Base-by-base conservation (phyloP, 2,113 vertebrate genomes). In the Pituophis catenifer region DNA sequence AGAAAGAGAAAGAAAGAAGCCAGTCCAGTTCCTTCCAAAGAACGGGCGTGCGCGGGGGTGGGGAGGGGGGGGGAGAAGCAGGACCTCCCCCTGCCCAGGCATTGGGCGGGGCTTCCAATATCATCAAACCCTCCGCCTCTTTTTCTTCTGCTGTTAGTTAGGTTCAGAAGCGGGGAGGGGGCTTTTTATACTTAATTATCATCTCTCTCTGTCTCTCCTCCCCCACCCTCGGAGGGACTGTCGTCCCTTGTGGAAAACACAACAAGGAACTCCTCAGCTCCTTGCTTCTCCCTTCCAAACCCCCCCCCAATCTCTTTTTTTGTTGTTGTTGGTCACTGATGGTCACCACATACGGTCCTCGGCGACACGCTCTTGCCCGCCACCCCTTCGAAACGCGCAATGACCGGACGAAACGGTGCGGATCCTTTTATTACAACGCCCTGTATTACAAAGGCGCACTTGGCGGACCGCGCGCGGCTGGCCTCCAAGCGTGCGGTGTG, bases 21-120 rank as follows among this genome's bases (percentile, higher is more conserved):
- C 93, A 90, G 94, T 88, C 94, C 98, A 97, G 97, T 97, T 96
- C 97, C 97, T 98, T 97, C 96, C 96, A 97, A 97, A 97, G 98
- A 81, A 17, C 33, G 33, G 75, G 75, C 15, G 97, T 12, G 62
- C 62, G 62, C 11, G 65, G 97, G 96, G 94, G 95, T 98, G 98
- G 98, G 98, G 97, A 97, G 97, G 96, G 97, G 98, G 98, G 97
- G 98, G 97, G 97, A 96, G 96, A 97, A 96, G 98, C 97, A 98
- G 98, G 98, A 97, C 92, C 88, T 90, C 95, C 86, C 89, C 59
- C 94, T 94, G 94, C 97, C 97, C 98, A 97, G 98, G 98, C 98
- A 97, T 98, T 97, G 98, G 98, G 98, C 98, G 95, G 95, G 85
- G 95, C 95, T 96, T 96, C 90, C 50, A 44, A 93, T 94, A 92